These are phyloP conservation scores for Chalcis sispes DNA, from an alignment of 2,888 invertebrate species.

Conservation along the genomic window DNA sequence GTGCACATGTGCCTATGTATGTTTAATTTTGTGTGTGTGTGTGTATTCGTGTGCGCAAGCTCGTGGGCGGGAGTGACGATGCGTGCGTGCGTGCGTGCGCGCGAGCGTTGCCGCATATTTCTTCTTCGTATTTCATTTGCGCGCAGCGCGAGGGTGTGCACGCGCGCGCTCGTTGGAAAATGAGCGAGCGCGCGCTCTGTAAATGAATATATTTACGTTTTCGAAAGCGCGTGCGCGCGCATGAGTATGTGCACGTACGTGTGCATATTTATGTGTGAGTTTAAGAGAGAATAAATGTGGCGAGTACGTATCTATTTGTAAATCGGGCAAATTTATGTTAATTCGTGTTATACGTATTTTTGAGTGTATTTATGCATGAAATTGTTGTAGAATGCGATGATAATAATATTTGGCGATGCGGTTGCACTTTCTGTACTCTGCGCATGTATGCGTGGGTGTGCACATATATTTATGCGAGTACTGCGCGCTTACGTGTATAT, in stretches of 20 bases:
- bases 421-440: neutral
- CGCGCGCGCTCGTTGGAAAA: conserved; percentile 38
- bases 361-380: neutral
- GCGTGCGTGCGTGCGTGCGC: neutral
- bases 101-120: no score
- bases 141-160: neutral
- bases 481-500: no score
- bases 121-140: neutral
- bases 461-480: no score
- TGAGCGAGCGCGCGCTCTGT: conserved; percentile 26
- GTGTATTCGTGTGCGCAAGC: neutral
- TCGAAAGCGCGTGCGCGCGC: conserved; percentile 34
- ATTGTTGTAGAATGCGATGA: neutral
- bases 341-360: conserved; percentile 9
- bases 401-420: neutral
- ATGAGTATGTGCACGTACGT: neutral
- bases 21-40: neutral
- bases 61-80: neutral
- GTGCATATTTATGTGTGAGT: neutral
- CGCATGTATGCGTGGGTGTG: no score
- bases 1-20: neutral
- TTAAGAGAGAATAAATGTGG: conserved; percentile 42
- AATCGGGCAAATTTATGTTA: conserved; percentile 34
- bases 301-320: conserved; percentile 29
- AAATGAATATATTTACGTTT: conserved; percentile 44